These are phyloP conservation scores for Metopia argyrocephala DNA, from an alignment of 2,888 invertebrate genomes.

Conservation along the genomic window DNA sequence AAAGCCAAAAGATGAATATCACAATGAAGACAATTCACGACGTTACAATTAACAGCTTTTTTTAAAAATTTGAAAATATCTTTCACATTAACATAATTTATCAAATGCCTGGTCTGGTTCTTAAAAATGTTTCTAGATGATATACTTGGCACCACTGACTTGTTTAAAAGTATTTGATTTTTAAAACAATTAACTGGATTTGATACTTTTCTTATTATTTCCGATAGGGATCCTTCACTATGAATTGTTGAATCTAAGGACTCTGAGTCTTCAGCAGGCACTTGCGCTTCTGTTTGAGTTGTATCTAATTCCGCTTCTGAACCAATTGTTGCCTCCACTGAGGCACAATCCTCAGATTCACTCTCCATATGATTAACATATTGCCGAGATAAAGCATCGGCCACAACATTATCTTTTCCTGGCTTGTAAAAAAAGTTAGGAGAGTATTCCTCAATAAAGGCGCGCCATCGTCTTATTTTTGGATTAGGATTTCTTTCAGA, in stretches of 20 bases:
- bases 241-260: slow-evolving; percentile 6
- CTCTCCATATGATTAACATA: slow-evolving; percentile 11
- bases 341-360: not conserved
- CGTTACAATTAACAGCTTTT: not conserved
- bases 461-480: slow-evolving; percentile 36
- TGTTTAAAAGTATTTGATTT: slow-evolving; percentile 50
- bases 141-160: not conserved
- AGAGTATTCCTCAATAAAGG: slow-evolving; percentile 22
- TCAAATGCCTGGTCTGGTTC: slow-evolving; percentile 10
- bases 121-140: not conserved
- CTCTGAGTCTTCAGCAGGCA: not conserved
- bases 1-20: slow-evolving; percentile 27
- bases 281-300: not conserved
- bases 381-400: slow-evolving; percentile 25
- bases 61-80: slow-evolving; percentile 1
- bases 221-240: slow-evolving; percentile 43
- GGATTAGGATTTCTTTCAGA: slow-evolving; percentile 20
- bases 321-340: not conserved
- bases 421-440: slow-evolving; percentile 37
- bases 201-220: slow-evolving; percentile 40
- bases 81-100: not conserved
- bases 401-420: too few relatives aligned
- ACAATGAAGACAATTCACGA: slow-evolving; percentile 39
- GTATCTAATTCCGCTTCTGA: not conserved
- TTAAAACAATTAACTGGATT: slow-evolving; percentile 53